These are phyloP conservation scores for Drosophila erecta DNA, from an alignment of 1,140 invertebrate genomes.

Conservation along the genomic window DNA sequence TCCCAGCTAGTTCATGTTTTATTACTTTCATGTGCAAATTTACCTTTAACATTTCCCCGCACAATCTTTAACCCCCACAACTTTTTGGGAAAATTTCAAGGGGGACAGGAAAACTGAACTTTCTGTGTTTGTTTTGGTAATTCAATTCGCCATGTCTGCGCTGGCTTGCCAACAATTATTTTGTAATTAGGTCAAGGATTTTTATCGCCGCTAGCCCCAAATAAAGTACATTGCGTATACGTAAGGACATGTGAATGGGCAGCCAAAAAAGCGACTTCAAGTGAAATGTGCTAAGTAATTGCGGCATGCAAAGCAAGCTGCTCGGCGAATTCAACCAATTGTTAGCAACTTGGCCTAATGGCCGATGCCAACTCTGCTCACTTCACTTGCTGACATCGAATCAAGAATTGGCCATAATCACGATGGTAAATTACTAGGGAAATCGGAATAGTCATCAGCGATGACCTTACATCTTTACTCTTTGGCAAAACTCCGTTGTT, in stretches of 20 bases:
- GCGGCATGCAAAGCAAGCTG: slow-evolving; percentile 67
- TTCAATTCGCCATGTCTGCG: slow-evolving; percentile 65
- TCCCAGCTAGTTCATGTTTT: slow-evolving; percentile 19
- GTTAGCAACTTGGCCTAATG: slow-evolving; percentile 36
- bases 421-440: slow-evolving; percentile 40
- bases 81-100: not conserved
- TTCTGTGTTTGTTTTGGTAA: slow-evolving; percentile 79
- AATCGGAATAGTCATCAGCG: slow-evolving; percentile 31
- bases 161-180: slow-evolving; percentile 74
- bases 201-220: slow-evolving; percentile 51
- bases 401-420: slow-evolving; percentile 46
- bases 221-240: slow-evolving; percentile 16
- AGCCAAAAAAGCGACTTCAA: slow-evolving; percentile 23
- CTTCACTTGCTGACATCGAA: slow-evolving; percentile 27
- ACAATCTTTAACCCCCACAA: slow-evolving; percentile 7
- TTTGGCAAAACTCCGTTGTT: no score
- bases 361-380: slow-evolving; percentile 17
- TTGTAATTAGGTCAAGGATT: slow-evolving; percentile 82
- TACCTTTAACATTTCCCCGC: slow-evolving; percentile 33
- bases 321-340: slow-evolving; percentile 47
- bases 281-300: slow-evolving; percentile 69
- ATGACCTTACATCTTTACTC: slow-evolving; percentile 40
- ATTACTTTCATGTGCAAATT: slow-evolving; percentile 20
- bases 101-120: slow-evolving; percentile 29
- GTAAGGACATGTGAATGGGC: slow-evolving; percentile 37